Evolutionary conservation across 1,140 invertebrate genomes (phyloP), one percentile per base, ranked within the genome.

Genomic region (Orius insidiosus): DNA sequence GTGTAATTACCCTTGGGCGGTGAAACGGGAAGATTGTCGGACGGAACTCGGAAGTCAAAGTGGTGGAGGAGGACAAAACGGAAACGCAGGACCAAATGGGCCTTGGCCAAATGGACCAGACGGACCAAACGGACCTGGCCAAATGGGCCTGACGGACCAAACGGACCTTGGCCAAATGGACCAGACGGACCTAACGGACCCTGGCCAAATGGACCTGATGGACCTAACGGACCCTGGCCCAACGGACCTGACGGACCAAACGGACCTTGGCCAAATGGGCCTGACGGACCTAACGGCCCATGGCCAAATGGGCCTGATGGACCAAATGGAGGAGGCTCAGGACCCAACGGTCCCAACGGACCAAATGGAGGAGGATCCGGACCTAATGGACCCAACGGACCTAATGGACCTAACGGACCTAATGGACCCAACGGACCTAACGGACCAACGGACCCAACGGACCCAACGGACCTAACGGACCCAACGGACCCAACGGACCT

Each of bases 1-100:
- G 15, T 78, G 75, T 58, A 77, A 78, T 60, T 68, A 77, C 59
- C 60, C 65, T n/a, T 64, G 63, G 58, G 64, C 67, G 37, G 62
- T 72, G 5, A 63, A 66, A 40, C 58, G 56, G 47, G 31, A 33
- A 5, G 56, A 56, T 35, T 57, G 56, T 39, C 31, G 46, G 39
- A 45, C 31, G 15, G 42, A 31, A 30, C 7, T 19, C 2, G 36
- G 45, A 24, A 36, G 32, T 24, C 7, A n/a, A 19, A 19, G 8
- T 10, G 24, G 41, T 32, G 18, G 31, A 30, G 41, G 41, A 31
- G 41, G 24, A 11, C n/a, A n/a, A n/a, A 19, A 15, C 10, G 41
- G 41, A 43, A n/a, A n/a, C n/a, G n/a, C n/a, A n/a, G n/a, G n/a
- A n/a, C n/a, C n/a, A n/a, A n/a, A n/a, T n/a, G n/a, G n/a, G n/a